These are phyloP conservation scores for Melopsittacus undulatus DNA, from an alignment of 2,797 vertebrate genomes.

Conservation along the genomic window DNA sequence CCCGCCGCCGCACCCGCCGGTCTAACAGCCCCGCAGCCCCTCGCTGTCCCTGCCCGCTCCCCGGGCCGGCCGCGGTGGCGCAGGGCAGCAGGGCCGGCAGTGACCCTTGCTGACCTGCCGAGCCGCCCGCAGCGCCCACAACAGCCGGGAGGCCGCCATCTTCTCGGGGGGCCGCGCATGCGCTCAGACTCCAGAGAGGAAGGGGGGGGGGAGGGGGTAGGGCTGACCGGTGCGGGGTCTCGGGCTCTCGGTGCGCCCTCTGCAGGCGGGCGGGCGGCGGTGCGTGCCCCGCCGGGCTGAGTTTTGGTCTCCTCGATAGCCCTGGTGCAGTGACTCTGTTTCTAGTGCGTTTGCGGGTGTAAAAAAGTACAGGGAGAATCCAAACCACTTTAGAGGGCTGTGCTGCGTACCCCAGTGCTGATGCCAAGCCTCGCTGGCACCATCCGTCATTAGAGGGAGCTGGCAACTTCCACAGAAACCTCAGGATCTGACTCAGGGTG, in stretches of 20 bases:
- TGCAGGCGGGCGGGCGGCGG: neutral
- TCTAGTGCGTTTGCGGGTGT: accelerated
- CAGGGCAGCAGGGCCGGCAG: accelerated
- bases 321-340: accelerated
- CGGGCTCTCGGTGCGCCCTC: too few species aligned
- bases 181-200: neutral
- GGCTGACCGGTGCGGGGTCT: neutral
- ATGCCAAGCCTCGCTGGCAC: neutral
- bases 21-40: neutral
- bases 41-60: neutral
- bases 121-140: neutral
- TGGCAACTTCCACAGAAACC: neutral
- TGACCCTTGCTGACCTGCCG: constrained; percentile 57
- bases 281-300: neutral
- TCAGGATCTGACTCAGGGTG: neutral
- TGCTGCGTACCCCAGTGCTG: neutral
- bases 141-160: constrained; percentile 54
- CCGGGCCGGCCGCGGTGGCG: accelerated
- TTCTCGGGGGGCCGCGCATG: neutral
- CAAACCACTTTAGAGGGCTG: accelerated
- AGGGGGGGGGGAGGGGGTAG: neutral
- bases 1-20: neutral
- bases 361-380: accelerated
- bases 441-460: neutral
- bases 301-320: neutral